Percentiles rank a stretch among this genome's conserved stretches.
phyloP scores from a whole-genome alignment of 2,113 vertebrate species.

The Rousettus leschenaultii region DNA sequence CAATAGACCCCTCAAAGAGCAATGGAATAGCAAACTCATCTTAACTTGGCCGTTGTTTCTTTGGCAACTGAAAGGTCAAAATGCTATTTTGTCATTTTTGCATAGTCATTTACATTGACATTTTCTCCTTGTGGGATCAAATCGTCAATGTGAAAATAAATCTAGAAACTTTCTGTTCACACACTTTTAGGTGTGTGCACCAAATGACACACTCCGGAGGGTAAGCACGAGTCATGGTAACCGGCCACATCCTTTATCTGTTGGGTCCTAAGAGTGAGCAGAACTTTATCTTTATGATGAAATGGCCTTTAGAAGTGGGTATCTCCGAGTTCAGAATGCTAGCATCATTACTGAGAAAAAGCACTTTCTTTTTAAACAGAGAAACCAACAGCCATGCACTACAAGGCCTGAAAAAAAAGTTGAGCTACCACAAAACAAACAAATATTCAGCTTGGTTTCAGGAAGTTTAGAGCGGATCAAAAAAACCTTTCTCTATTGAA shows the following conservation, averaged over 20 bases:
- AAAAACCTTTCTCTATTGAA: slow-evolving; percentile 48
- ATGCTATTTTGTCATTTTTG: not conserved
- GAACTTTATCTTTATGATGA: slow-evolving; percentile 59
- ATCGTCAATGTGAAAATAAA: slow-evolving; percentile 13
- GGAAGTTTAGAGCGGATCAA: slow-evolving; percentile 67
- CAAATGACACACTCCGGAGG: not conserved
- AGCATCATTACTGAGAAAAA: slow-evolving; percentile 60
- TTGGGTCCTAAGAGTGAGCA: slow-evolving; percentile 18
- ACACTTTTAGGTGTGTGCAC: not conserved
- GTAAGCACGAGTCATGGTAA: not conserved
- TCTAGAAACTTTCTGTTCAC: slow-evolving; percentile 45
- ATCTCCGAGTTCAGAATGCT: not conserved
- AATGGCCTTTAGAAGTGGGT: slow-evolving; percentile 60
- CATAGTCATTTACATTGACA: not conserved
- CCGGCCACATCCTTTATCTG: slow-evolving; percentile 54
- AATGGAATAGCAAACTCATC: not conserved
- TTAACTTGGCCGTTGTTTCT: slow-evolving; percentile 12
- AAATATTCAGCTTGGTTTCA: slow-evolving; percentile 61
- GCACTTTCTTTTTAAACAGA: slow-evolving; percentile 56
- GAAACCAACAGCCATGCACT: slow-evolving; percentile 49
- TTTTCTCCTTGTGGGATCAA: not conserved
- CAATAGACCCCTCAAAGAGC: not conserved
- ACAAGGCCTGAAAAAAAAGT: not conserved
- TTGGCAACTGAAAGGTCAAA: not conserved
- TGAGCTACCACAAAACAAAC: slow-evolving; percentile 67